Conservation (phyloP, 1,140 invertebrate genomes). For the Drosophila nasuta region DNA sequence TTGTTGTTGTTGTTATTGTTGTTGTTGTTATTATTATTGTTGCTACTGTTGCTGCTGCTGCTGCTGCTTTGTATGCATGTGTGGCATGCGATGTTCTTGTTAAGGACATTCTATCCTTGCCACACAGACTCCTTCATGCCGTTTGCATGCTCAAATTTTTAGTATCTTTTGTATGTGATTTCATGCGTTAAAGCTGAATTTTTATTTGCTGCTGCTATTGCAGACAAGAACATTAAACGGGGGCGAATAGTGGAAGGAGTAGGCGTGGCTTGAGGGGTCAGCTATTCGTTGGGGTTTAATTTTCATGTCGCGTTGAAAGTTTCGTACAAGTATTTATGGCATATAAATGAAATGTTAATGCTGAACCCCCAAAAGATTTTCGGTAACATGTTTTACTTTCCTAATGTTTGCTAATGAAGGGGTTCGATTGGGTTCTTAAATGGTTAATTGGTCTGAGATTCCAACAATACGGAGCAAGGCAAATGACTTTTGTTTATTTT, state of each 20-base stretch:
- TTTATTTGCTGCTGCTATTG: slow-evolving; percentile 66
- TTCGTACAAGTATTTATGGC: slow-evolving; percentile 76
- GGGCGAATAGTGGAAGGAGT: not conserved
- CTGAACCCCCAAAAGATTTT: slow-evolving; percentile 4
- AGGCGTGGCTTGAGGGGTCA: not conserved
- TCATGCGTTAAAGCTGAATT: slow-evolving; percentile 81
- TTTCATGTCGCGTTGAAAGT: slow-evolving; percentile 80
- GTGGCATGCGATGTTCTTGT: slow-evolving; percentile 39
- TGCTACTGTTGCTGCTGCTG: slow-evolving; percentile 7
- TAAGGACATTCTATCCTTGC: slow-evolving; percentile 62
- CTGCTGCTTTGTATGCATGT: slow-evolving; percentile 66
- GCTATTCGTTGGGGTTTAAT: slow-evolving; percentile 56
- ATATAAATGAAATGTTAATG: slow-evolving; percentile 77
- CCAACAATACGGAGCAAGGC: not conserved
- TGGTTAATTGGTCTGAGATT: slow-evolving; percentile 59
- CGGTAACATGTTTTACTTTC: slow-evolving; percentile 33
- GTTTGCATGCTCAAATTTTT: slow-evolving; percentile 78
- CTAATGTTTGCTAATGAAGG: slow-evolving; percentile 77
- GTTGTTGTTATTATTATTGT: slow-evolving; percentile 20
- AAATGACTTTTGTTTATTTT: slow-evolving; percentile 4
- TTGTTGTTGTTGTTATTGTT: slow-evolving; percentile 20
- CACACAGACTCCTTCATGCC: slow-evolving; percentile 62
- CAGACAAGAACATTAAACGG: slow-evolving; percentile 55
- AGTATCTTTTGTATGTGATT: slow-evolving; percentile 79
- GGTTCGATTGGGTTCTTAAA: slow-evolving; percentile 74